These are phyloP conservation scores for Gibbula magus DNA, from an alignment of 2,888 invertebrate species.

Conservation along the genomic window DNA sequence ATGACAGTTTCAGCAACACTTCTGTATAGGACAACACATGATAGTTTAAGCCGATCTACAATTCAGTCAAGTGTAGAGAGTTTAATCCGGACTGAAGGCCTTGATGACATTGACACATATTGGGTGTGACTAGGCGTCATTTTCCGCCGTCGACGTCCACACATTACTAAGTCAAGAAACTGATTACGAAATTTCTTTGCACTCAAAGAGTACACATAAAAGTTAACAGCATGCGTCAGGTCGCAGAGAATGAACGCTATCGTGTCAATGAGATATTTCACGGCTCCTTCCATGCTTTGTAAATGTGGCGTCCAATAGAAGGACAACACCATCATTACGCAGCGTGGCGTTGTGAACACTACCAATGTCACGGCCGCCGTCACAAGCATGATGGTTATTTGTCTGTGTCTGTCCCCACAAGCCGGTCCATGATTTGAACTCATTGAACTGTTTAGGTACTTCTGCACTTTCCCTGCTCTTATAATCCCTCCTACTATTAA, in stretches of 20 bases:
- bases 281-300: slow-evolving; percentile 12
- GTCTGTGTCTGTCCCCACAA: not conserved
- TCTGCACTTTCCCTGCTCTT: slow-evolving; percentile 26
- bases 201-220: slow-evolving; percentile 61
- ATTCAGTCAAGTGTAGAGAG: too few relatives aligned
- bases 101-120: too few relatives aligned
- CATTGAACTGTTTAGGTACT: not conserved
- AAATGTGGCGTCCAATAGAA: not conserved
- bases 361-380: slow-evolving; percentile 29
- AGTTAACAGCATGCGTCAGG: slow-evolving; percentile 62
- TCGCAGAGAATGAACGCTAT: slow-evolving; percentile 51
- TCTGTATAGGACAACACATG: too few relatives aligned
- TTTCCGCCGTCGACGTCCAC: slow-evolving; percentile 3
- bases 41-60: too few relatives aligned
- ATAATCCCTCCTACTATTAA: slow-evolving; percentile 35
- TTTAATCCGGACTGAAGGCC: too few relatives aligned
- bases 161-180: slow-evolving; percentile 46
- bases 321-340: slow-evolving; percentile 36
- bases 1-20: too few relatives aligned
- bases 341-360: not conserved
- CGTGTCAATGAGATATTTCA: slow-evolving; percentile 28
- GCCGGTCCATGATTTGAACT: not conserved
- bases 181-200: slow-evolving; percentile 54
- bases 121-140: too few relatives aligned
- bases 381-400: slow-evolving; percentile 42